Conservation (phyloP, 2,113 vertebrate species). For the Leptobrachium ailaonicum region DNA sequence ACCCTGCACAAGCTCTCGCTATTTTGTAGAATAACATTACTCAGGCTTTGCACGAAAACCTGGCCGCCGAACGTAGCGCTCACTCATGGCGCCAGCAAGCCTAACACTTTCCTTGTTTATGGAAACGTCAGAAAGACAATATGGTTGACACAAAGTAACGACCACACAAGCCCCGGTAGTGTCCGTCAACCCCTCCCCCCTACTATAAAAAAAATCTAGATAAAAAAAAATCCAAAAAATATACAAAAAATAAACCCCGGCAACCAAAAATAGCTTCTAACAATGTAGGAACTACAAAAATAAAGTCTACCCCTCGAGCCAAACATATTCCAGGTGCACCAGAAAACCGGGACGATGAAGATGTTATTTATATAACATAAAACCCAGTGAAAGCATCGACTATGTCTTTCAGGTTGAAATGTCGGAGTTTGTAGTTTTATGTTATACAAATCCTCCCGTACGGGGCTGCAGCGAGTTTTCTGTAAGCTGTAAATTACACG, state of each 20-base stretch:
- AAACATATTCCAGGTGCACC: constrained; percentile 34
- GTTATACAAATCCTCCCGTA: constrained; percentile 49
- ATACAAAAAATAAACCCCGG: not conserved
- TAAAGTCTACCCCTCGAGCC: constrained; percentile 32
- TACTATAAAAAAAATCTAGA: too few species aligned
- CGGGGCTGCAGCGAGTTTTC: constrained; percentile 30
- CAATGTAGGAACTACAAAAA: constrained; percentile 39
- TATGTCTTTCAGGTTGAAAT: constrained; percentile 46
- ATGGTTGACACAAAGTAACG: too few species aligned
- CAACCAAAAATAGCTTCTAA: constrained; percentile 10
- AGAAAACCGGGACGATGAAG: constrained; percentile 14
- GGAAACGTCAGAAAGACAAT: too few species aligned
- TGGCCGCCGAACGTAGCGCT: too few species aligned
- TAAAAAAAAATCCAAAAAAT: not conserved
- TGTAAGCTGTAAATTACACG: constrained; percentile 47
- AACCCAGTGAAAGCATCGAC: constrained; percentile 43
- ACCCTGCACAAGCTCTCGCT: too few species aligned
- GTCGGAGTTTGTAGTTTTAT: constrained; percentile 45
- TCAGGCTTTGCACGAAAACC: too few species aligned
- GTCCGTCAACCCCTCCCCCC: too few species aligned
- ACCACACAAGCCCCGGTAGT: too few species aligned
- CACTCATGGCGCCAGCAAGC: too few species aligned
- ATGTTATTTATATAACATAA: constrained; percentile 40
- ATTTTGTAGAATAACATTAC: too few species aligned
- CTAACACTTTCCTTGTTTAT: too few species aligned